Percentiles rank a stretch among this genome's conserved stretches.
Evolutionary conservation across 2,113 vertebrate species (phyloP).

Genomic region (Trachemys scripta): DNA sequence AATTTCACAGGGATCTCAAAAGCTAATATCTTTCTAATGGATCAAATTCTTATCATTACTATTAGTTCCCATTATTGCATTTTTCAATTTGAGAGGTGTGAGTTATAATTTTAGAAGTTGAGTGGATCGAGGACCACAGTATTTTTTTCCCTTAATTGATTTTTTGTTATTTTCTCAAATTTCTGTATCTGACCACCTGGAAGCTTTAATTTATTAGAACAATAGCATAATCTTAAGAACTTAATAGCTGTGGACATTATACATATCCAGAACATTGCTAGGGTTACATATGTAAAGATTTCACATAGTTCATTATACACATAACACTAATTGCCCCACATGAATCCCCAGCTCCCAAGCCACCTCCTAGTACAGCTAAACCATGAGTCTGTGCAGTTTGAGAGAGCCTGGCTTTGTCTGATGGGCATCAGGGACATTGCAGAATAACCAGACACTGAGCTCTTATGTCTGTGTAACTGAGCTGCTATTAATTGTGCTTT

Average conservation of each 20-base stretch:
- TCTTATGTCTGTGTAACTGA: not conserved
- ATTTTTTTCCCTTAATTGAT: fast-evolving
- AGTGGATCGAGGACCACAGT: fast-evolving
- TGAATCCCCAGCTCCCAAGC: not conserved
- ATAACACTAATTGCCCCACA: not conserved
- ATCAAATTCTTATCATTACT: fast-evolving
- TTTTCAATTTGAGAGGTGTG: not conserved
- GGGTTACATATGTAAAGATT: not conserved
- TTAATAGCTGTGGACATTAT: not conserved
- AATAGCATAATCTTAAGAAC: not conserved
- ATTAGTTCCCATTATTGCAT: not conserved
- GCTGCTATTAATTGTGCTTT: slow-evolving; percentile 7
- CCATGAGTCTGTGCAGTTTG: not conserved
- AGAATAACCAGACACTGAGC: not conserved
- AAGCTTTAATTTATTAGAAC: not conserved
- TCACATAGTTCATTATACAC: not conserved
- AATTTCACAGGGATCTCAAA: not conserved
- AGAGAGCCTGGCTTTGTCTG: slow-evolving; percentile 30
- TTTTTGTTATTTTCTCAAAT: not conserved
- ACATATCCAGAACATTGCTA: not conserved
- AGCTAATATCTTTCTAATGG: not conserved
- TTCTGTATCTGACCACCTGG: not conserved
- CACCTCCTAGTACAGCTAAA: not conserved
- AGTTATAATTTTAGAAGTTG: not conserved
- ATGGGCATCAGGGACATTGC: fast-evolving